Base-by-base conservation (phyloP, 2,797 vertebrate species). In the Channallabes apus region DNA sequence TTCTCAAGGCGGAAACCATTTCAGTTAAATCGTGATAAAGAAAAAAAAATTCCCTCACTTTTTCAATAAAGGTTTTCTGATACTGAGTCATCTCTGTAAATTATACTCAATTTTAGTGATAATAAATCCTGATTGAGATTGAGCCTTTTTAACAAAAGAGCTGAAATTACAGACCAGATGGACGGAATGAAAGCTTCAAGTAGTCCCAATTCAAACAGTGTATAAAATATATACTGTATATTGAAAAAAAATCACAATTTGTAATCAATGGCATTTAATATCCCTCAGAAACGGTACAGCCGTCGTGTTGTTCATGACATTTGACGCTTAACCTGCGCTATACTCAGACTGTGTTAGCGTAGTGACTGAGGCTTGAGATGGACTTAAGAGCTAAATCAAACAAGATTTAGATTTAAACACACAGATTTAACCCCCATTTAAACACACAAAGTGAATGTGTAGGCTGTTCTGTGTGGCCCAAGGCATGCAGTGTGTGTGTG, bases 381-480 rank as follows among this genome's bases (percentile, higher is more conserved):
- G n/a, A 75, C 15, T 8, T 27, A 14, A 51, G 12, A n/a, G 24
- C 24, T 22, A 73, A 73, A 73, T 5, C 38, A 72, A 72, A 73
- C 71, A n/a, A n/a, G n/a, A n/a, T n/a, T n/a, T n/a, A n/a, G n/a
- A n/a, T n/a, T n/a, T n/a, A 46, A 12, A 29, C 46, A 75, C 38
- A 51, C 73, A 82, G 27, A 82, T 35, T 61, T 76, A 65, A 79
- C 65, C 24, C 29, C 29, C 71, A 58, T 64, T 86, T 80, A 59
- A 78, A 87, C 41, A 62, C 51, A 77, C 69, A 85, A 82, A 81
- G 83, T 86, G 83, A 67, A 59, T 69, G 51, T 27, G 71, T 56
- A 82, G 27, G 65, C 51, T 82, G 27, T 77, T 59, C 61, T 58
- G 22, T n/a, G 51, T 83, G 82, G 58, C 86, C 73, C 85, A 85